Percentiles rank a stretch among this genome's conserved stretches.
These are phyloP conservation scores for cattle (Bos taurus) DNA, from an alignment of 2,113 vertebrate species.

Conservation along the genomic window DNA sequence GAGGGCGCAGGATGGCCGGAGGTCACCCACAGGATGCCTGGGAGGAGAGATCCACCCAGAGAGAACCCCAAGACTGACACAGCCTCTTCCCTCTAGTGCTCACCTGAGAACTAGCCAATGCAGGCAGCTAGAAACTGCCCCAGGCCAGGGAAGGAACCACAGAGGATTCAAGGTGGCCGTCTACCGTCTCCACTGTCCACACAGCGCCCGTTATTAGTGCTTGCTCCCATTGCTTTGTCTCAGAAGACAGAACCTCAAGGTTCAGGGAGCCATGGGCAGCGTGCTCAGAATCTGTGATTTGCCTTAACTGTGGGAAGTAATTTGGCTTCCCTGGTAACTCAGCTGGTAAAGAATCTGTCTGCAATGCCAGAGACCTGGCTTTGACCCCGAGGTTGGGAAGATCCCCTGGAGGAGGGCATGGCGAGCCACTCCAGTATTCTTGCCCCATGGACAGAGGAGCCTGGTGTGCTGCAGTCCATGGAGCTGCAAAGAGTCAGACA, in stretches of 20 bases:
- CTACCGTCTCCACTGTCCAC: accelerated
- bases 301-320: accelerated
- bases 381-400: background rate
- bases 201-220: accelerated
- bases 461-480: accelerated
- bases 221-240: accelerated
- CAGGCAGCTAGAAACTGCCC: accelerated
- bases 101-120: accelerated
- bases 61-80: too few species aligned
- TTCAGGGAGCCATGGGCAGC: accelerated
- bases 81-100: accelerated
- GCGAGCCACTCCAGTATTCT: background rate
- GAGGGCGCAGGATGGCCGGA: accelerated
- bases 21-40: accelerated
- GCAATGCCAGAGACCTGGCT: background rate
- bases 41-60: background rate
- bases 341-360: background rate
- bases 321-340: background rate
- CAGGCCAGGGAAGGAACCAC: background rate
- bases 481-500: accelerated
- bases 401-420: background rate
- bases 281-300: accelerated
- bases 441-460: background rate
- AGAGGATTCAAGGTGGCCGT: accelerated
- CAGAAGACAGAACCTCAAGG: background rate